Evolutionary conservation across 64 coral and sea anemone species (phyloP), one percentile per base, ranked within the genome.

Genomic region (Astreopora myriophthalma): DNA sequence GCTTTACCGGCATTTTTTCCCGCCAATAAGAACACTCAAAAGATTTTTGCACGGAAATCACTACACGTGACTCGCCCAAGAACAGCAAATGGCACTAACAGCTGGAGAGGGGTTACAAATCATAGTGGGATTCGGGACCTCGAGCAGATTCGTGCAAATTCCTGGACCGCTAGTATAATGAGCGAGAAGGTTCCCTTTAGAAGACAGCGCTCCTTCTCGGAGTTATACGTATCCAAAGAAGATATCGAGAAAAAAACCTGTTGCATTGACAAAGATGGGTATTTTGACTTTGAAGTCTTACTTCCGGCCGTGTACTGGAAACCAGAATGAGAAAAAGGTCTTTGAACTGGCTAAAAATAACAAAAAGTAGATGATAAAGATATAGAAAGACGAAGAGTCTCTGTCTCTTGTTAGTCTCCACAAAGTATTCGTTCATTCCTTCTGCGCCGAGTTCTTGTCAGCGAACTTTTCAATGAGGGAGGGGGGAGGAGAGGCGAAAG

Each of bases 141-240:
- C 9, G 32, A 64, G 25, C 29, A 38, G 34, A 38, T 38, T 2
- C 10, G 6, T 6, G 27, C 32, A 16, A 81, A 81, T 49, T 61
- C 75, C 12, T 65, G 46, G 63, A 83, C 76, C 13, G 66, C 79
- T 29, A 36, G 34, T 31, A 6, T 60, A 11, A 40, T 92, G 70
- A 57, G 36, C 23, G 30, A 84, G 20, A 91, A 64, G 26, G 8
- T 84, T 6, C 80, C 80, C 9, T 44, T 76, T 22, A 34, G n/a
- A 36, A 62, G 39, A 42, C 67, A 92, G 37, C 34, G 60, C 17
- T 80, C 79, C 13, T 92, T 70, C 39, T 61, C 80, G 10, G 69
- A 92, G 66, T 67, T 92, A 17, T 92, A 92, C 16, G 90, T 73
- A 0, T 70, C 80, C 33, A 48, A 92, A 22, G 90, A 92, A 48